Evolutionary conservation across 2,797 vertebrate genomes (phyloP).

Genomic region (Melanotaenia trifasciata): DNA sequence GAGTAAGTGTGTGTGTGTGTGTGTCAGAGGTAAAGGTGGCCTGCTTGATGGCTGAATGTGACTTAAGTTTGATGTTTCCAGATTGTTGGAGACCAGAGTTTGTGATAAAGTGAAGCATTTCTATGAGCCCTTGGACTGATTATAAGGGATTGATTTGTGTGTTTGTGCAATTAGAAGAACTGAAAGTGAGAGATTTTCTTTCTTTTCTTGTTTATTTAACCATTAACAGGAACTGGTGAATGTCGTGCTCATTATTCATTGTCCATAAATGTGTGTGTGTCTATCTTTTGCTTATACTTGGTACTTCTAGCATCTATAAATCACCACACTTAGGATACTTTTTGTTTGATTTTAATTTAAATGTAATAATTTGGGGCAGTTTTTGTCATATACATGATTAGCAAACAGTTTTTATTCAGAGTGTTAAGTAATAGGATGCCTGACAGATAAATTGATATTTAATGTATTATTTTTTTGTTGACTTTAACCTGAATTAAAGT

Average conservation of each 20-base stretch:
- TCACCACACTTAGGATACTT: background rate
- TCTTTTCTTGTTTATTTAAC: conserved; percentile 6
- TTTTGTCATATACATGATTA: background rate
- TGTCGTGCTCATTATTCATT: conserved; percentile 25
- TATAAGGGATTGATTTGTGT: conserved; percentile 60
- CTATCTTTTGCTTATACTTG: too few species aligned
- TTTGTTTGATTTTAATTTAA: background rate
- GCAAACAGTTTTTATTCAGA: too few species aligned
- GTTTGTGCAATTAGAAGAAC: conserved; percentile 22
- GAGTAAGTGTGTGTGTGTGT: conserved; percentile 13
- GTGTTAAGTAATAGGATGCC: too few species aligned
- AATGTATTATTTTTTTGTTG: too few species aligned
- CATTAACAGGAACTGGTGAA: conserved; percentile 16
- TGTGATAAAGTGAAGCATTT: conserved; percentile 68
- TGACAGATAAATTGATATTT: too few species aligned
- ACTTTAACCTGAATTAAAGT: too few species aligned
- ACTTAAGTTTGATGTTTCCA: conserved; percentile 63
- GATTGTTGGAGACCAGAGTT: conserved; percentile 58
- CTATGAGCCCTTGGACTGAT: conserved; percentile 67
- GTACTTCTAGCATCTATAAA: too few species aligned
- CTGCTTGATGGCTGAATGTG: conserved; percentile 55
- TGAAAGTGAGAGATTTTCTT: conserved; percentile 35
- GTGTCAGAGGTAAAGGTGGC: conserved; percentile 17
- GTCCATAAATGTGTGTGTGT: background rate
- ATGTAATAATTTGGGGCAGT: background rate